Percentiles rank a stretch among this genome's conserved stretches.
phyloP scores from a whole-genome alignment of 2,888 invertebrate genomes.

The Tipula helvola region DNA sequence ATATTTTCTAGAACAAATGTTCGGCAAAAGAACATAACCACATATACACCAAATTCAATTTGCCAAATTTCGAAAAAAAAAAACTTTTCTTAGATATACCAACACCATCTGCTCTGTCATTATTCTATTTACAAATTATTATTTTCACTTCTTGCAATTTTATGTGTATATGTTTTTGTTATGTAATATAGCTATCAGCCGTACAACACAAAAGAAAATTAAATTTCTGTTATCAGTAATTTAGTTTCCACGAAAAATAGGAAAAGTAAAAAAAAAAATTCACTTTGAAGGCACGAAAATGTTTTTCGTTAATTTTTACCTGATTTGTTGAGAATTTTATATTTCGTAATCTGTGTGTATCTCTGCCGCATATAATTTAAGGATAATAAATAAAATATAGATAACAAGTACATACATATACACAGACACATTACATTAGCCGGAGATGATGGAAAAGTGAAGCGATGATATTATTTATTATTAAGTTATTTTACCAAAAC shows the following conservation, averaged over 20 bases:
- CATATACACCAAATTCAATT: background rate
- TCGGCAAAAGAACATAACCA: background rate
- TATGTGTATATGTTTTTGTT: background rate
- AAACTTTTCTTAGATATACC: background rate
- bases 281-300: background rate
- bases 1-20: background rate
- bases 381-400: background rate
- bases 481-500: background rate
- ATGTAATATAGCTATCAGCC: background rate
- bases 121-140: background rate
- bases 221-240: background rate
- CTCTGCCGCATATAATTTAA: background rate
- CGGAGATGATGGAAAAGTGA: background rate
- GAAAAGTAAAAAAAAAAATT: background rate
- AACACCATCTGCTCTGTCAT: background rate
- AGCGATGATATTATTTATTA: background rate
- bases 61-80: background rate
- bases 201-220: background rate
- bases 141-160: background rate
- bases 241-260: background rate
- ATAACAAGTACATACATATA: background rate
- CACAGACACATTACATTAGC: background rate
- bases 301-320: background rate
- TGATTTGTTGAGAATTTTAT: background rate
- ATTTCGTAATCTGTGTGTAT: background rate